phyloP scores from a whole-genome alignment of 2,113 vertebrate genomes.

The Hippoglossus stenolepis region DNA sequence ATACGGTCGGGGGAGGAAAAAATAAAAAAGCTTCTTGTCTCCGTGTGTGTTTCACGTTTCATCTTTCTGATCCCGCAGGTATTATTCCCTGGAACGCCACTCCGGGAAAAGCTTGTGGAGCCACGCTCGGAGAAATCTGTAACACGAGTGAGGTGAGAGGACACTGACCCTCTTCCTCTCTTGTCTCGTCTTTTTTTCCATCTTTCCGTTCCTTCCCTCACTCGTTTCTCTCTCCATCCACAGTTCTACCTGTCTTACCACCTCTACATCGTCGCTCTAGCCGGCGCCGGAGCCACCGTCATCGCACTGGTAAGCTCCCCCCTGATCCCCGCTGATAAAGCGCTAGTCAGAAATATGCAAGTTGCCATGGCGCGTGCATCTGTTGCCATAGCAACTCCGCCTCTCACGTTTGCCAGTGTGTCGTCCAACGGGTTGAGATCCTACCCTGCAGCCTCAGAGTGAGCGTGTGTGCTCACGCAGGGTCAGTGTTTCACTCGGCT shows the following conservation, averaged over 20 bases:
- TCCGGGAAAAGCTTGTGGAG: constrained; percentile 94
- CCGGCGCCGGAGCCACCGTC: constrained; percentile 95
- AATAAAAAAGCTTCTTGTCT: constrained; percentile 46
- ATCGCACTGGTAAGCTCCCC: constrained; percentile 92
- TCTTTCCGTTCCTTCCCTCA: neutral
- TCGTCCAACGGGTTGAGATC: constrained; percentile 32
- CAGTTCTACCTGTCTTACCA: constrained; percentile 99
- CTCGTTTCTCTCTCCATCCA: neutral
- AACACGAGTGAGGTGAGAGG: constrained; percentile 92
- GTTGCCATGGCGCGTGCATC: constrained; percentile 70
- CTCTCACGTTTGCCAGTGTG: constrained; percentile 51
- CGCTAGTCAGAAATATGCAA: constrained; percentile 55
- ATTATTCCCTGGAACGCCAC: constrained; percentile 94
- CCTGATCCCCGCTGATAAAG: constrained; percentile 25
- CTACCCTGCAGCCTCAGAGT: constrained; percentile 31
- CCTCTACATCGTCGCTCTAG: constrained; percentile 97
- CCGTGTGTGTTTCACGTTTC: constrained; percentile 32
- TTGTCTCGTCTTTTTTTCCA: no score
- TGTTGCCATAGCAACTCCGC: constrained; percentile 70
- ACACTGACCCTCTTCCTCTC: neutral
- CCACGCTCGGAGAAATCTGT: constrained; percentile 92
- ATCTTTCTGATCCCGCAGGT: constrained; percentile 83
- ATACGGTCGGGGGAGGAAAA: constrained; percentile 34
- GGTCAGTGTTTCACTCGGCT: constrained; percentile 54
- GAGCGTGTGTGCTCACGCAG: constrained; percentile 32